Evolutionary conservation across 1,140 invertebrate species (phyloP).

Genomic region (Medauroidea extradentata): DNA sequence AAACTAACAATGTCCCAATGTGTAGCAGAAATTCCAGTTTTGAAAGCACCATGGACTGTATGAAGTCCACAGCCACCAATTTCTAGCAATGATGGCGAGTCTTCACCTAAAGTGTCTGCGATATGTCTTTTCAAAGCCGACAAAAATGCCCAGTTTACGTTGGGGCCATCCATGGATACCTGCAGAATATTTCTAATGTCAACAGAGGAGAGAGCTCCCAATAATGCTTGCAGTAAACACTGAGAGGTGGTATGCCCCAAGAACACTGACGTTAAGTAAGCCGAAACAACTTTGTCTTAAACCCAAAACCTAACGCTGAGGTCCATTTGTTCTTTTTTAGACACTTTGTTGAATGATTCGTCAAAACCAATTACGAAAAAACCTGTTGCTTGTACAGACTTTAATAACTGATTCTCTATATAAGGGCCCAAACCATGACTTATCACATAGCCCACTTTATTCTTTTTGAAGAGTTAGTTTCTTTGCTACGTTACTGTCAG

Average conservation of each 20-base stretch:
- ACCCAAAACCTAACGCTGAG: slow-evolving; percentile 18
- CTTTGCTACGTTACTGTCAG: slow-evolving; percentile 18
- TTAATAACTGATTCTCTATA: slow-evolving; percentile 18
- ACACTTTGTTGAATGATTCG: slow-evolving; percentile 23
- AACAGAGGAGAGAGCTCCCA: not conserved
- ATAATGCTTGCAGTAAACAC: slow-evolving; percentile 17
- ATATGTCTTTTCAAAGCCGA: no score
- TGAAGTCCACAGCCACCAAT: slow-evolving; percentile 24
- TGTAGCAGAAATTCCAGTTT: slow-evolving; percentile 10
- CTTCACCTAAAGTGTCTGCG: not conserved
- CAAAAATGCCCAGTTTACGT: slow-evolving; percentile 18
- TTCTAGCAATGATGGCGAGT: slow-evolving; percentile 11
- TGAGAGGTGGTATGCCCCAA: slow-evolving; percentile 11
- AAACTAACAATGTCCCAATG: not conserved
- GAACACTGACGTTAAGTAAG: slow-evolving; percentile 23
- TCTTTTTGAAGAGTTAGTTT: slow-evolving; percentile 22
- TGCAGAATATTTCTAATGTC: slow-evolving; percentile 9
- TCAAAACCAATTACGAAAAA: slow-evolving; percentile 22
- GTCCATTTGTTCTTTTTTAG: slow-evolving; percentile 16
- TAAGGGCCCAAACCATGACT: slow-evolving; percentile 21
- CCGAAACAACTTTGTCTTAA: slow-evolving; percentile 12
- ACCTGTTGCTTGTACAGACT: not conserved
- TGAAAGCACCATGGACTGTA: slow-evolving; percentile 19
- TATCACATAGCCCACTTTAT: slow-evolving; percentile 20
- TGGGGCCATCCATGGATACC: slow-evolving; percentile 16